Base-by-base conservation (phyloP, 2,113 vertebrate genomes). In the Corythaeola cristata region DNA sequence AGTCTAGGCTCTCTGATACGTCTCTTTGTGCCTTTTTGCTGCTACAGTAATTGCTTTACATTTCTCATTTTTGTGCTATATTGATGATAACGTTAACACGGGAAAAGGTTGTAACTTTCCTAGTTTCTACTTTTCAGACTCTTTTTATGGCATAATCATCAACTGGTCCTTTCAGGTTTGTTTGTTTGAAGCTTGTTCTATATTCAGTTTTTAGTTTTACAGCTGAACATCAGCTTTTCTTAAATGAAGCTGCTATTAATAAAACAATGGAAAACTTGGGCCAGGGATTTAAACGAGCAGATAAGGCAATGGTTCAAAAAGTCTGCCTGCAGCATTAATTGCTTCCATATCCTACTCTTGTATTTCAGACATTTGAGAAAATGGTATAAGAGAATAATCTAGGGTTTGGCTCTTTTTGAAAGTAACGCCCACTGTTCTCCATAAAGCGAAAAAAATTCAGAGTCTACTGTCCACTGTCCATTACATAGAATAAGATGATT, bases 41-140 rank as follows among this genome's bases (percentile, higher is more conserved):
- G 66, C 74, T 79, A 44, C 71, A 82, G 85, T 88, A 96, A 94
- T 94, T 96, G 23, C 63, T 96, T 95, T 92, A 68, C 44, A 27
- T 89, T 94, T 96, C 47, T 94, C 21, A 73, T 67, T 96, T 94
- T 85, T 90, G 50, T 94, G 53, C 32, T 74, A 20, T 94, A 88
- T 71, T 89, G 84, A 80, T 85, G 74, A 76, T 77, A 94, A 88
- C 69, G 12, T 56, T 92, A 93, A 94, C 53, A 93, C 0, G 2
- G 23, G 23, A 67, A 88, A 95, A 94, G 80, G 91, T 76, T 87
- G 58, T 37, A 87, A 72, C 68, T 79, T 92, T 79, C n/a, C 15
- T 66, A 41, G 21, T 76, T 91, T 89, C 69, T 83, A 44, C 22
- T 87, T 91, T 80, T 85, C n/a, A 80, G 21, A 6, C 5, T 82